Percentiles rank a stretch among this genome's conserved stretches.
Conservation (phyloP, 1,140 invertebrate species). For the Plectus sambesii region DNA sequence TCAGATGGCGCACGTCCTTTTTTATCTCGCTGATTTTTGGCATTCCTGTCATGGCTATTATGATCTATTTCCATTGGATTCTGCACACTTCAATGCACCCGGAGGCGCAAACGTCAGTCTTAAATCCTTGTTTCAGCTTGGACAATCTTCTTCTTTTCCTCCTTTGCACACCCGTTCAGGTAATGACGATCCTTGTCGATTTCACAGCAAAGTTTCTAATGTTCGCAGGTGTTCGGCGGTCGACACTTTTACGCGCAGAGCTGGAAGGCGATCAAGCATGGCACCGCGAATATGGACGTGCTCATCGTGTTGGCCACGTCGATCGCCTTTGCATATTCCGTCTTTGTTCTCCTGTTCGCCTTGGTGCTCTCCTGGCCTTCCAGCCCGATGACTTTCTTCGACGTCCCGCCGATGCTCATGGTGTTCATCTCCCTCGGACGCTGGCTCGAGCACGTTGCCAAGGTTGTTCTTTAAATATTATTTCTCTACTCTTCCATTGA, state of each 20-base stretch:
- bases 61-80: slow-evolving; percentile 62
- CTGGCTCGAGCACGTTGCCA: slow-evolving; percentile 95
- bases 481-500: no score
- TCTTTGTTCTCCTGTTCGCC: slow-evolving; percentile 49
- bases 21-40: slow-evolving; percentile 85
- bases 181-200: slow-evolving; percentile 46
- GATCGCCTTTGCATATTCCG: slow-evolving; percentile 85
- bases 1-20: slow-evolving; percentile 76
- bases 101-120: slow-evolving; percentile 43
- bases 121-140: slow-evolving; percentile 72
- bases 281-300: slow-evolving; percentile 95
- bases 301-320: slow-evolving; percentile 93
- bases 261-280: slow-evolving; percentile 70
- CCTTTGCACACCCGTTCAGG: slow-evolving; percentile 88
- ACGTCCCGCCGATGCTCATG: slow-evolving; percentile 94
- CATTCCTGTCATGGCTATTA: slow-evolving; percentile 82
- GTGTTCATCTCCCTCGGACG: slow-evolving; percentile 96
- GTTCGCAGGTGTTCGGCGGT: slow-evolving; percentile 76
- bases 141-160: slow-evolving; percentile 90
- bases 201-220: slow-evolving; percentile 1
- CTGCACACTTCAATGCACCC: slow-evolving; percentile 41
- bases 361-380: slow-evolving; percentile 48
- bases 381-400: slow-evolving; percentile 88
- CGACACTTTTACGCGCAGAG: slow-evolving; percentile 93
- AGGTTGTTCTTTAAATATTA: slow-evolving; percentile 58